Conservation (phyloP, 2,888 invertebrate genomes). For the Acheta domesticus region DNA sequence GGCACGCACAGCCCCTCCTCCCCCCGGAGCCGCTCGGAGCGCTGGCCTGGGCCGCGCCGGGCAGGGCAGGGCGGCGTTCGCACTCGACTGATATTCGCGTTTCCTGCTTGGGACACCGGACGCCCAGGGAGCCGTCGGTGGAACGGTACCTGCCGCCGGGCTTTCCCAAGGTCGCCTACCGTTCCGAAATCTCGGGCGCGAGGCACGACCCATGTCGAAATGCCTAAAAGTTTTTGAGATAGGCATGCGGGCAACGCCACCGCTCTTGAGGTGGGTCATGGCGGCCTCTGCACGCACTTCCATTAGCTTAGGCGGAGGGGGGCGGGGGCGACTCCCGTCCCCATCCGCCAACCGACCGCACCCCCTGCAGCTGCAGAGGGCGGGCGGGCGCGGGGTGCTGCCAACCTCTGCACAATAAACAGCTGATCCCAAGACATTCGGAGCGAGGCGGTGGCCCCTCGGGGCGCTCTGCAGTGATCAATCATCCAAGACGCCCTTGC, state of each 20-base stretch:
- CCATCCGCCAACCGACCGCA: not conserved
- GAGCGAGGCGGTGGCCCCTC: too few species aligned
- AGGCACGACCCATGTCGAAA: not conserved
- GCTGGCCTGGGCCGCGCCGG: too few species aligned
- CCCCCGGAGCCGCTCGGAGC: too few species aligned
- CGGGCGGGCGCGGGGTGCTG: not conserved
- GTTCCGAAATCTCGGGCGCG: not conserved
- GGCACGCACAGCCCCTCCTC: not conserved
- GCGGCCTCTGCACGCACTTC: not conserved
- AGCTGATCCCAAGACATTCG: not conserved
- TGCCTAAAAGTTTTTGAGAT: not conserved
- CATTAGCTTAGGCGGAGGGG: not conserved
- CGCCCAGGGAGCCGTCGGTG: not conserved
- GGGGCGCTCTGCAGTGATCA: too few species aligned
- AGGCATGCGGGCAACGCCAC: not conserved
- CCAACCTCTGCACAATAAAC: constrained; percentile 18
- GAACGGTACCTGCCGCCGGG: not conserved
- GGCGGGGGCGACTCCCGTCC: too few species aligned
- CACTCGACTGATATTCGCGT: too few species aligned
- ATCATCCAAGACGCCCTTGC: too few species aligned
- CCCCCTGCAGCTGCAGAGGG: not conserved
- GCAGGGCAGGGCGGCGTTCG: too few species aligned
- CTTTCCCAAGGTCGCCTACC: not conserved
- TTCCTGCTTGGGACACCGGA: too few species aligned
- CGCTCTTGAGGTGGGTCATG: constrained; percentile 7